Conservation (phyloP, 2,113 vertebrate genomes). For the Dasyurus viverrinus region DNA sequence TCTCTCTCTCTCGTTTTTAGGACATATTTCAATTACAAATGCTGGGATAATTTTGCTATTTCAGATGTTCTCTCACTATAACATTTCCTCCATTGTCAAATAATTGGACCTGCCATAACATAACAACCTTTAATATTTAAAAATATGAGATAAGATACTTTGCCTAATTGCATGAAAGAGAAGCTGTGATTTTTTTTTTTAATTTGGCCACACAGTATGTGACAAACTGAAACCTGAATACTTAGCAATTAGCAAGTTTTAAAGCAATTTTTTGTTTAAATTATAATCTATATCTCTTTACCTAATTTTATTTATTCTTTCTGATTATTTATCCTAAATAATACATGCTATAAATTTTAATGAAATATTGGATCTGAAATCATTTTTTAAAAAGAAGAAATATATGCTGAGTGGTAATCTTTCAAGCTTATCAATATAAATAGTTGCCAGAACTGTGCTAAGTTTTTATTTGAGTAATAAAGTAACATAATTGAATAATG, state of each 20-base stretch:
- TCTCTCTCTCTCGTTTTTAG: conserved; percentile 23
- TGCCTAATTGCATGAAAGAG: conserved; percentile 17
- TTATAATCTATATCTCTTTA: background rate
- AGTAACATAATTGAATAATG: conserved; percentile 1
- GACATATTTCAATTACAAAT: conserved; percentile 54
- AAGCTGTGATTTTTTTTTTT: background rate
- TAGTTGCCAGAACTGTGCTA: background rate
- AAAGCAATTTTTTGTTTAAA: background rate
- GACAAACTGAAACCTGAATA: conserved; percentile 20
- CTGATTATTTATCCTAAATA: background rate
- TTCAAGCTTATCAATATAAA: background rate
- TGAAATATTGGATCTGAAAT: background rate
- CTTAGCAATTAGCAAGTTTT: background rate
- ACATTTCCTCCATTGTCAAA: conserved; percentile 38
- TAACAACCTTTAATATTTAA: conserved; percentile 54
- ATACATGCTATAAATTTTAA: background rate
- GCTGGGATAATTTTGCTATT: conserved; percentile 36
- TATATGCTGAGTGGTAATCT: background rate
- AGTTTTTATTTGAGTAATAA: conserved; percentile 8
- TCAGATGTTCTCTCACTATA: conserved; percentile 20
- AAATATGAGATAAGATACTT: conserved; percentile 28
- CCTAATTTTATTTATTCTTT: background rate
- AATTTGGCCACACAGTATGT: background rate
- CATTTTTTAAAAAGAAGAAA: background rate
- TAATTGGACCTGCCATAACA: conserved; percentile 28